Base-by-base conservation (phyloP, 2,113 vertebrate genomes). In the Calonectris borealis region DNA sequence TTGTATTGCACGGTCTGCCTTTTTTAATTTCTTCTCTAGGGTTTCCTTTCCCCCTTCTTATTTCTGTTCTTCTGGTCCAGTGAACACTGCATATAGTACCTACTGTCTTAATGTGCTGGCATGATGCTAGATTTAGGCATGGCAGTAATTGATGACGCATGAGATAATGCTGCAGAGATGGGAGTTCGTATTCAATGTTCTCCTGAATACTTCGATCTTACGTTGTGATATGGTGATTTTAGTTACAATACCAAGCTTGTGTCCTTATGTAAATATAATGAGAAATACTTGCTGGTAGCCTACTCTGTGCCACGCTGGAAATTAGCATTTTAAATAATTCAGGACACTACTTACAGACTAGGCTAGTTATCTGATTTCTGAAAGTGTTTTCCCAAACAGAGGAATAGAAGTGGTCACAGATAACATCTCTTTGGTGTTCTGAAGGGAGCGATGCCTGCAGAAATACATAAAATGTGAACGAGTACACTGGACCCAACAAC, bases 1-100 rank as follows among this genome's bases (percentile, higher is more conserved):
- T 99, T 99, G 99, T 99, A 99, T 99, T 99, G 99, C 99, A 99
- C 99, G 99, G 99, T 99, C 99, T 99, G 99, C 99, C 99, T 99
- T 99, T 98, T 98, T 97, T 97, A 96, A 98, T 98, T 98, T 98
- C 98, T 97, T 98, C 96, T 98, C 97, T 98, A 98, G 98, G 98
- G 98, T 98, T 98, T 98, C 98, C 97, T 98, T 98, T 96, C 93
- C 94, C 96, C 98, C 89, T 98, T 98, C 97, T 98, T 98, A 98
- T 99, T 98, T 98, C 98, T 98, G 98, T 99, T 98, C 98, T 98
- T 99, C 97, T 99, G 99, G 99, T 98, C 99, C 99, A 99, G 99
- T 99, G 99, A 98, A 99, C 99, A 99, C 98, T 99, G 99, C 99
- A 99, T 99, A 99, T 99, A 99, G 99, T 99, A 99, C 98, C 98